Evolutionary conservation across 1,140 invertebrate species (phyloP).

Genomic region (Acromyrmex heyeri): DNA sequence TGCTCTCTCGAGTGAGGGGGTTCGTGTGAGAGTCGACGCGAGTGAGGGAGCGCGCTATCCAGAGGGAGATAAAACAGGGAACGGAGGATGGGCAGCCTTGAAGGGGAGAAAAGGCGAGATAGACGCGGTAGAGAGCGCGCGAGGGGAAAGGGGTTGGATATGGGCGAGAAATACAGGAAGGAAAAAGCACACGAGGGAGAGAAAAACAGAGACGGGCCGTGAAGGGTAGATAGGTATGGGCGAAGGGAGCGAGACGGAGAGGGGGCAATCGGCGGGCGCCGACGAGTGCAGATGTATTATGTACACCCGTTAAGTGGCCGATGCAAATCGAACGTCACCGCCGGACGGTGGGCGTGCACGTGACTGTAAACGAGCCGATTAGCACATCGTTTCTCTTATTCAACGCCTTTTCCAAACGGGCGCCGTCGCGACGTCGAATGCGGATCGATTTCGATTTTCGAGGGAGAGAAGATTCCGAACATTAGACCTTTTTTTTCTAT

Average conservation of each 20-base stretch:
- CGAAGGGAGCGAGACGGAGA: conserved; percentile 36
- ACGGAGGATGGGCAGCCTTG: conserved; percentile 62
- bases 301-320: conserved; percentile 76
- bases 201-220: conserved; percentile 64
- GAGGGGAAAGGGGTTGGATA: conserved; percentile 42
- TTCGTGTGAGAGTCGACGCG: conserved; percentile 66
- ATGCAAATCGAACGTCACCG: conserved; percentile 78
- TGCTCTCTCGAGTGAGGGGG: conserved; percentile 79
- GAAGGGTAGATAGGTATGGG: conserved; percentile 53
- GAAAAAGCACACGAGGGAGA: conserved; percentile 54
- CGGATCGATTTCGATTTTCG: conserved; percentile 50
- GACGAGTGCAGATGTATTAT: conserved; percentile 67
- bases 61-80: conserved; percentile 25
- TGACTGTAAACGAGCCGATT: conserved; percentile 83
- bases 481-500: neutral
- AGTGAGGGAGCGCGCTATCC: conserved; percentile 36
- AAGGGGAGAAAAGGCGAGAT: conserved; percentile 68
- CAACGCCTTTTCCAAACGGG: conserved; percentile 70
- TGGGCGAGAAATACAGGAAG: conserved; percentile 62
- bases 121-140: conserved; percentile 48
- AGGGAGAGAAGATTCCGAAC: neutral
- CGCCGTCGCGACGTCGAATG: conserved; percentile 47
- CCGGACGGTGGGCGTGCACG: conserved; percentile 83
- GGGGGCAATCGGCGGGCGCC: conserved; percentile 28
- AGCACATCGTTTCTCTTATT: conserved; percentile 77